Evolutionary conservation across 2,888 invertebrate species (phyloP).

Genomic region (Lutraria lutraria): DNA sequence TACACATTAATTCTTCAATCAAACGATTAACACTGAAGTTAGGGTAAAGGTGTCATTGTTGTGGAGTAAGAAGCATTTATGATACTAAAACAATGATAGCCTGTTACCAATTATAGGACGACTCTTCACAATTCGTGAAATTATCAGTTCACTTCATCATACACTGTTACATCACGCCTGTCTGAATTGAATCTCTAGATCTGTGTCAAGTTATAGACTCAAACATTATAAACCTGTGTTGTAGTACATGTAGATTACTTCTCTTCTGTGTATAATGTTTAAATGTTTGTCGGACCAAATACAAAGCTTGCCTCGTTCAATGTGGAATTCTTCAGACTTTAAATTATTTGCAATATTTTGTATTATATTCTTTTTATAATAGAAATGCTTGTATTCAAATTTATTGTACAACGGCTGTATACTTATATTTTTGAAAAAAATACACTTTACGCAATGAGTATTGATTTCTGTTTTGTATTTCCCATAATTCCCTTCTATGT

Average conservation of each 20-base stretch:
- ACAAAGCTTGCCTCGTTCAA: background rate
- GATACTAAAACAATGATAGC: background rate
- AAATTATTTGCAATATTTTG: constrained; percentile 41
- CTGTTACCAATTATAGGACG: background rate
- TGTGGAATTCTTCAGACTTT: background rate
- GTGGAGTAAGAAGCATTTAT: background rate
- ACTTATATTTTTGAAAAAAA: constrained; percentile 43
- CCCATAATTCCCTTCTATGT: background rate
- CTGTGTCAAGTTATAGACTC: background rate
- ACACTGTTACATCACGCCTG: background rate
- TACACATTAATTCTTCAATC: too few relatives aligned
- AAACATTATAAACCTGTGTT: background rate
- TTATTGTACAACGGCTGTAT: constrained; percentile 27
- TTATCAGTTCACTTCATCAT: background rate
- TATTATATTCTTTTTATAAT: constrained; percentile 25
- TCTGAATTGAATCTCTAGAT: background rate
- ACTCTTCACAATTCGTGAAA: background rate
- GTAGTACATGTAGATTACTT: background rate
- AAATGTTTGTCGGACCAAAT: background rate
- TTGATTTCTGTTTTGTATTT: constrained; percentile 4
- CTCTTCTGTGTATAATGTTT: background rate
- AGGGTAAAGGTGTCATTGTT: background rate
- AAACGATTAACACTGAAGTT: too few relatives aligned
- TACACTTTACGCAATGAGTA: constrained; percentile 38
- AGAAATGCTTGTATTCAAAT: constrained; percentile 15